Conservation (phyloP, 2,888 invertebrate genomes). For the Trachelus troglodyta region DNA sequence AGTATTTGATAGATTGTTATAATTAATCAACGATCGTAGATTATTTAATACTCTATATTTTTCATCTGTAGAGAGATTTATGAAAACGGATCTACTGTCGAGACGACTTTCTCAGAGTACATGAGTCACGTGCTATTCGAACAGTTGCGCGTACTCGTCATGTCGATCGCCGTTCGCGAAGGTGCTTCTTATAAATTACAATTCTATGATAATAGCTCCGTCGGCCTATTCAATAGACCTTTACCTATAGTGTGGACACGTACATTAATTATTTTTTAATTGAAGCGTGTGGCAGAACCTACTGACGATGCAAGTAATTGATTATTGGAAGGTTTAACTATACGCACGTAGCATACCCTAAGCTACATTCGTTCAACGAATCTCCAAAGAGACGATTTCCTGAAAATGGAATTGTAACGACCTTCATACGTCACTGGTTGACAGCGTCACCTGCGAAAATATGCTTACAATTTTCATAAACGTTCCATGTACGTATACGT, state of each 20-base stretch:
- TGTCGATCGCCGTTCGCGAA: neutral
- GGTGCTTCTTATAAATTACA: neutral
- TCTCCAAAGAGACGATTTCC: neutral
- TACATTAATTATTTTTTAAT: neutral
- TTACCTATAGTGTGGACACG: neutral
- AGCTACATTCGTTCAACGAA: neutral
- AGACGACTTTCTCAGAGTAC: neutral
- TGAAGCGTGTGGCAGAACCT: neutral
- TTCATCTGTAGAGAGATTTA: neutral
- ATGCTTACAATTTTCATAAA: neutral
- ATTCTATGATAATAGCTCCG: neutral
- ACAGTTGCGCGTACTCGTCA: neutral
- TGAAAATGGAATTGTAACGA: neutral
- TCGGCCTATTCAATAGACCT: neutral
- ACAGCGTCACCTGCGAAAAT: neutral
- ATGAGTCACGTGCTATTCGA: neutral
- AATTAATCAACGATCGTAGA: neutral
- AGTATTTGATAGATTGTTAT: too few species aligned
- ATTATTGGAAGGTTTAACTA: neutral
- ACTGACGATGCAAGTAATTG: neutral
- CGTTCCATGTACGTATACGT: neutral
- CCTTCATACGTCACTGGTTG: neutral
- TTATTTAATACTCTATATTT: neutral
- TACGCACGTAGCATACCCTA: neutral
- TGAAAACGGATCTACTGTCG: neutral